A percentile compares a stretch with the other conserved stretches of the same genome.
These are phyloP conservation scores for Sebastes melanostomus DNA, from an alignment of 2,797 vertebrate species.

Conservation along the genomic window DNA sequence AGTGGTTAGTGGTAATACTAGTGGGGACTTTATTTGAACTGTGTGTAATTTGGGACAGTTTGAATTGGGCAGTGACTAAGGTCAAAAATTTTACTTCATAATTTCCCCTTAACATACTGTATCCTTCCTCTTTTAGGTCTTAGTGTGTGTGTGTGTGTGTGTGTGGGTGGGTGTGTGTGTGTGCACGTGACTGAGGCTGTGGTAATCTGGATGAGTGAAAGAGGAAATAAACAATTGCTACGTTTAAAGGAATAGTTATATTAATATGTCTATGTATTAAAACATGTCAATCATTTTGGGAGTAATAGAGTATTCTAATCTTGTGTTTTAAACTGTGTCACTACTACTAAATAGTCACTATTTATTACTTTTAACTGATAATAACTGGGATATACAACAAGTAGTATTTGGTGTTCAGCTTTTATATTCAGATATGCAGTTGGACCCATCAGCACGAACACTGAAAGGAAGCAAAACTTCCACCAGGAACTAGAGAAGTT, in stretches of 20 bases:
- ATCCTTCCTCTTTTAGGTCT: constrained; percentile 54
- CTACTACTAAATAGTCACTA: not conserved
- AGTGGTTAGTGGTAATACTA: not conserved
- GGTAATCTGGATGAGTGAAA: too few relatives aligned
- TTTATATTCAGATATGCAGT: not conserved
- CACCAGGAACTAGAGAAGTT: not conserved
- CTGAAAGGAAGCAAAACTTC: not conserved
- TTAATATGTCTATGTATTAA: not conserved
- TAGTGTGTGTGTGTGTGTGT: not conserved
- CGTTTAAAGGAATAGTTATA: too few relatives aligned
- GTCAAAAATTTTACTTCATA: not conserved
- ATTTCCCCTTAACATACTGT: constrained; percentile 1
- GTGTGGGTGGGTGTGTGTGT: not conserved
- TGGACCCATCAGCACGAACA: not conserved
- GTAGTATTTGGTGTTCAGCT: not conserved
- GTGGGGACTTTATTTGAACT: not conserved
- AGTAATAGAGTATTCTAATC: not conserved
- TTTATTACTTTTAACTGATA: not conserved
- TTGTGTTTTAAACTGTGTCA: not conserved
- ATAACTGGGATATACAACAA: not conserved
- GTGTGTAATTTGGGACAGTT: constrained; percentile 34
- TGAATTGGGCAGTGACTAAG: not conserved
- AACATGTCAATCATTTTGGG: not conserved
- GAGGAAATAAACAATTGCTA: too few relatives aligned
- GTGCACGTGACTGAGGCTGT: not conserved